Evolutionary conservation across 2,113 vertebrate genomes (phyloP).

Genomic region (Antidorcas marsupialis): DNA sequence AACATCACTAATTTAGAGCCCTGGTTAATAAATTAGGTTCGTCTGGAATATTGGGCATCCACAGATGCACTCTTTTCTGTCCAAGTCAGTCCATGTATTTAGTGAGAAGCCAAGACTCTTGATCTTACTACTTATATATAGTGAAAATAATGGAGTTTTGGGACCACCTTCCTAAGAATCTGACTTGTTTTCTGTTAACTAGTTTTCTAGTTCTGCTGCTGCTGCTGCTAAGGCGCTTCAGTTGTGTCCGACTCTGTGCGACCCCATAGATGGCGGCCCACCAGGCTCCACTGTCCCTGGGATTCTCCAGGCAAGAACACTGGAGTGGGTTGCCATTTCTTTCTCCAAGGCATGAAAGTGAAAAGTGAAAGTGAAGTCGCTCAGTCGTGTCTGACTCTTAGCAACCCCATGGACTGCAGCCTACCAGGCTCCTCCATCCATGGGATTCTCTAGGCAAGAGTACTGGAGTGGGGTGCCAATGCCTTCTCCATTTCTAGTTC

Average conservation of each 20-base stretch:
- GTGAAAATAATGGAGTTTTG: not conserved
- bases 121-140: not conserved
- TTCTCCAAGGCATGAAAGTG: no score
- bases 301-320: no score
- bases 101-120: not conserved
- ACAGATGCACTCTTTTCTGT: not conserved
- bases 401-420: no score
- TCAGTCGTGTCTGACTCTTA: no score
- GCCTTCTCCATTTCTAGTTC: not conserved
- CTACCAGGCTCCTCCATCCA: no score
- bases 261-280: no score
- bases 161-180: not conserved
- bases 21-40: not conserved
- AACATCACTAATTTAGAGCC: not conserved
- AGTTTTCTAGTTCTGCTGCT: not conserved
- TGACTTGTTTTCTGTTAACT: not conserved
- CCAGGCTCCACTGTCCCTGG: no score
- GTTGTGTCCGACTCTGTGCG: rapidly evolving
- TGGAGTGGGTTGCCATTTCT: no score
- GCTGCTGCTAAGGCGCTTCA: no score
- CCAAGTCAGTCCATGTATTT: not conserved
- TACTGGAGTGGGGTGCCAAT: no score
- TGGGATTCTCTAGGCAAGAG: no score
- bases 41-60: not conserved
- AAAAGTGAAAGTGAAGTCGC: no score